These are phyloP conservation scores for Oryctolagus cuniculus DNA, from an alignment of 2,113 vertebrate genomes.

Conservation along the genomic window DNA sequence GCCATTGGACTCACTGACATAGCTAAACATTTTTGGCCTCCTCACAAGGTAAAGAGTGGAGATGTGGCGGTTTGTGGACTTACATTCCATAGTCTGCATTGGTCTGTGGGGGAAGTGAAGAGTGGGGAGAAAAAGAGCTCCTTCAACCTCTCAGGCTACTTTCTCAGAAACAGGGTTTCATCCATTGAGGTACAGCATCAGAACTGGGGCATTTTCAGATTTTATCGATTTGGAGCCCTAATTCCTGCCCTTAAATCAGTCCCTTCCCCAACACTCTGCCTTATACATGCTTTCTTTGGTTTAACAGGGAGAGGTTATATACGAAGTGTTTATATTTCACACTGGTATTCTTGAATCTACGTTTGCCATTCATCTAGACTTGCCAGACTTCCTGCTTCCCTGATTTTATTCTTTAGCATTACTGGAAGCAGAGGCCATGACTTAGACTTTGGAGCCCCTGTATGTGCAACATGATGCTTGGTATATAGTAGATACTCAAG, in stretches of 20 bases:
- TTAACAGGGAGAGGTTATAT: neutral
- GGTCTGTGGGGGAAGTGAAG: constrained; percentile 80
- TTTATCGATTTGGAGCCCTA: constrained; percentile 45
- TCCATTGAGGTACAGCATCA: constrained; percentile 52
- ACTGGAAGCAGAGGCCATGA: neutral
- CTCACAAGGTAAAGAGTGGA: constrained; percentile 83
- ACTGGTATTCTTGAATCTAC: neutral
- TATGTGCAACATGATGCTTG: constrained; percentile 4
- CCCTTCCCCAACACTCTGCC: neutral
- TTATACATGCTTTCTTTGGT: neutral
- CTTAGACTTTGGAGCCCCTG: neutral
- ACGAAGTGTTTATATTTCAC: constrained; percentile 41
- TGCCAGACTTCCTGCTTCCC: neutral
- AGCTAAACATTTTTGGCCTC: constrained; percentile 84
- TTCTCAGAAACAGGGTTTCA: constrained; percentile 72
- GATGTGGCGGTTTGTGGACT: constrained; percentile 83
- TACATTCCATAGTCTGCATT: constrained; percentile 82
- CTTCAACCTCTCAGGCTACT: constrained; percentile 71
- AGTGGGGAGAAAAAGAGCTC: constrained; percentile 75
- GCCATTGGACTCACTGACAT: constrained; percentile 80
- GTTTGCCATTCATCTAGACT: neutral
- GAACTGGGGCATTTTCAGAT: constrained; percentile 37
- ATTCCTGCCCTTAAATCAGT: constrained; percentile 55
- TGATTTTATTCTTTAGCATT: constrained; percentile 52
- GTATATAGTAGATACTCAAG: neutral